Evolutionary conservation across 2,888 invertebrate genomes (phyloP).

Genomic region (Nomada goodeniana): DNA sequence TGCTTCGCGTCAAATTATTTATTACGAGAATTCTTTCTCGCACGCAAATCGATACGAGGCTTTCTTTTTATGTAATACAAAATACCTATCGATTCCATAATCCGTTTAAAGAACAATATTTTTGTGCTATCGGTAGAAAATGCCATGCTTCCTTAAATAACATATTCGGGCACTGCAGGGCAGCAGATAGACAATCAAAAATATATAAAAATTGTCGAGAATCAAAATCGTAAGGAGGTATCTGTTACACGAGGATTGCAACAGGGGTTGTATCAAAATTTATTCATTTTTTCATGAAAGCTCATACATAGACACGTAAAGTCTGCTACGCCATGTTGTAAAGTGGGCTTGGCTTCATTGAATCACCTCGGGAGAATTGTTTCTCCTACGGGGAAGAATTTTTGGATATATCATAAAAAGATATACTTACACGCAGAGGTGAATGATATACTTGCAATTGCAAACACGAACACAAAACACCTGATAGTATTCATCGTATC

Average conservation of each 20-base stretch:
- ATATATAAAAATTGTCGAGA: neutral
- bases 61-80: neutral
- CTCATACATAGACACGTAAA: slow-evolving; percentile 17
- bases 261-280: neutral
- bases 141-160: neutral
- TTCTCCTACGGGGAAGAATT: slow-evolving; percentile 23
- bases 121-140: slow-evolving; percentile 19
- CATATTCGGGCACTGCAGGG: neutral
- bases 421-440: slow-evolving; percentile 75
- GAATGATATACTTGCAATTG: slow-evolving; percentile 64
- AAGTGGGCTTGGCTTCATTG: slow-evolving; percentile 76
- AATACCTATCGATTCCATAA: slow-evolving; percentile 14
- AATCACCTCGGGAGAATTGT: slow-evolving; percentile 60
- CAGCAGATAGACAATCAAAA: neutral
- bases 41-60: neutral
- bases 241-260: neutral
- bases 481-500: slow-evolving; percentile 76
- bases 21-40: slow-evolving; percentile 3
- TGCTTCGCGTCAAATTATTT: neutral
- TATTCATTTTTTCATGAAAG: neutral
- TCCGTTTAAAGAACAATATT: slow-evolving; percentile 1
- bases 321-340: slow-evolving; percentile 74
- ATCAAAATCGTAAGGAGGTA: neutral
- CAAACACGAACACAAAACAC: slow-evolving; percentile 72
- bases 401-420: neutral